Percentiles rank a stretch among this genome's conserved stretches.
Conservation (phyloP, 2,113 vertebrate genomes). For the Strigops habroptila region DNA sequence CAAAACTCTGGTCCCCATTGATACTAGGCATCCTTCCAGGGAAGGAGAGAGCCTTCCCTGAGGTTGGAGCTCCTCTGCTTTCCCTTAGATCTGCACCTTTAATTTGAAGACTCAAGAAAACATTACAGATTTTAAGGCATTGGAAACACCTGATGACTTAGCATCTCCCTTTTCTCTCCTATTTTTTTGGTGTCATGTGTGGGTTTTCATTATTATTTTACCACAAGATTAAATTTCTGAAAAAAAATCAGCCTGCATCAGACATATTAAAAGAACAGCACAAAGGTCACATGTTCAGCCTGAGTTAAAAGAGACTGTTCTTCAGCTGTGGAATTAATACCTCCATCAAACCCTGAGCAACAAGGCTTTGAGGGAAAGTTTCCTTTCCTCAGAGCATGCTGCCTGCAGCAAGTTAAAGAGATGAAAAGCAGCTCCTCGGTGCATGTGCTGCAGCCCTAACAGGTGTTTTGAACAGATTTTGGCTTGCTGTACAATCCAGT, state of each 20-base stretch:
- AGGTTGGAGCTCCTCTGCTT: background rate
- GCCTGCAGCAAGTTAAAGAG: background rate
- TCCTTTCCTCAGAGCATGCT: background rate
- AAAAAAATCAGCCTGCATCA: background rate
- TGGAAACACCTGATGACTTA: background rate
- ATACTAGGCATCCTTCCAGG: background rate
- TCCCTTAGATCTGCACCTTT: background rate
- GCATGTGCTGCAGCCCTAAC: background rate
- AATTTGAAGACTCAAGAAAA: background rate
- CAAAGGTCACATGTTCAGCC: background rate
- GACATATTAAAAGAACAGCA: background rate
- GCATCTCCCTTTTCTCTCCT: background rate
- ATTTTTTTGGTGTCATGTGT: background rate
- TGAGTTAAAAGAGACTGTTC: background rate
- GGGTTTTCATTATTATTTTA: slow-evolving; percentile 1
- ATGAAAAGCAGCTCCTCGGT: background rate
- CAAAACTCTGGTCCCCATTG: background rate
- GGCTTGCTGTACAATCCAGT: background rate
- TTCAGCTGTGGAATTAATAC: background rate
- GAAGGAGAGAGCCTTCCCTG: background rate
- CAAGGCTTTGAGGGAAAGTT: background rate
- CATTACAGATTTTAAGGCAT: background rate
- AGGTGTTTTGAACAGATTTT: background rate
- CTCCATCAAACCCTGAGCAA: background rate
- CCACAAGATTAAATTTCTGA: background rate